Base-by-base conservation (phyloP, 23 tunicate genomes). In the Clavelina lepadiformis region DNA sequence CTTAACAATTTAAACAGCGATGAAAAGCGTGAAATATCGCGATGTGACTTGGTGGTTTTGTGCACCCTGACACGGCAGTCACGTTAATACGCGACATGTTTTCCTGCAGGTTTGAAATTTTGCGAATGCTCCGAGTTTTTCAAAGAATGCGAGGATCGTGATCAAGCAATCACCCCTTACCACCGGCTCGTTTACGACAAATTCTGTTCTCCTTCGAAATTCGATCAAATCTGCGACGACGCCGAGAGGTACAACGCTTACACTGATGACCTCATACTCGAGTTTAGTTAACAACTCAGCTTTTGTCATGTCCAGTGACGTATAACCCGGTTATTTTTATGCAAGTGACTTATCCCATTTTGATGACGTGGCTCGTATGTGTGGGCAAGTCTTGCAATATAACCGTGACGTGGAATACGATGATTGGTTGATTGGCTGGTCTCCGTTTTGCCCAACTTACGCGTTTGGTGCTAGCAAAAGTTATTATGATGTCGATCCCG, bases 351-450 rank as follows among this genome's bases (percentile, higher is more conserved):
- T 8, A 8, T 41, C 15, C 15, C 11, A 15, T 41, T 41, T 15
- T 15, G 49, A 41, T 41, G 49, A 41, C 11, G 15, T 41, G 11
- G 11, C 49, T 20, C 72, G 72, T 2, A 18, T 26, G 5, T 66
- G 72, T 27, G 35, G 13, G 6, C 72, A 66, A 46, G 47, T 66
- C 18, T 8, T 31, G 2, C 34, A 46, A 15, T 66, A 66, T 23
- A 66, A 33, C 19, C 33, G 72, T 5, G 72, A 57, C 30, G 57
- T 45, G 8, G 57, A 35, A 28, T 66, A 66, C 26, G 57, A 66
- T 22, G 72, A 66, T 25, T 66, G 57, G 56, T 45, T 66, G 19
- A 66, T 46, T 27, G 34, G 28, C 15, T 66, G 72, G 72, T 66
- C 56, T 18, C 72, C 72, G 7, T 66, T 66, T 28, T 66, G 72